Base-by-base conservation (phyloP, 2,113 vertebrate genomes). In the Chitala chitala region DNA sequence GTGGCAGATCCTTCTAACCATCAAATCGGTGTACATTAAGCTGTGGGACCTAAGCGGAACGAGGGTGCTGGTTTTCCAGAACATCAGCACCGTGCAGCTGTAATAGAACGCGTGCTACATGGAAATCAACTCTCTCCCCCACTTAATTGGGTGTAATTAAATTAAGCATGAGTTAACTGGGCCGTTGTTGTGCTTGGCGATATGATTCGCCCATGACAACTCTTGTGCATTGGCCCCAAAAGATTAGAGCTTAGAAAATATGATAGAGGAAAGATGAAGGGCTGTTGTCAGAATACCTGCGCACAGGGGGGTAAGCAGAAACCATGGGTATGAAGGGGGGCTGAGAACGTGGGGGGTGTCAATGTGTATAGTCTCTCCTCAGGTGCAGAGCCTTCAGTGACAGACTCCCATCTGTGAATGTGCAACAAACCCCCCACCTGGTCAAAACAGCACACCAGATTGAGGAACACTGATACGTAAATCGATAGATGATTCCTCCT, bases 61-160 rank as follows among this genome's bases (percentile, higher is more conserved):
- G n/a, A 0, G 22, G 40, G 22, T 12, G 5, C 63, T 2, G 20
- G 20, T 6, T 26, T 65, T 42, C 63, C 40, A 5, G 40, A 42
- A 0, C 40, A 40, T n/a, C 36, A 42, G 40, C 36, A 44, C 63
- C 36, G 15, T 65, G 63, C 36, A 44, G 63, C 63, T 48, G 46
- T 9, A 48, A 7, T 7, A 48, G 46, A 48, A 48, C 1, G 46
- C 46, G 7, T n/a, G 4, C 63, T n/a, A 61, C 1, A 1, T 40
- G 24, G n/a, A 20, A 5, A 1, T 3, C 63, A 40, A 10, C 63
- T 24, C 65, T 29, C 75, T 78, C n/a, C 7, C 78, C 74, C 76
- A 83, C 75, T 78, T 86, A 87, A 89, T 84, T 84, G 82, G 78
- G 85, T 79, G 76, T 86, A 86, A 88, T 89, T 86, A 82, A 85